phyloP scores from a whole-genome alignment of 2,888 invertebrate species.

The Drosophila atroscutellata region DNA sequence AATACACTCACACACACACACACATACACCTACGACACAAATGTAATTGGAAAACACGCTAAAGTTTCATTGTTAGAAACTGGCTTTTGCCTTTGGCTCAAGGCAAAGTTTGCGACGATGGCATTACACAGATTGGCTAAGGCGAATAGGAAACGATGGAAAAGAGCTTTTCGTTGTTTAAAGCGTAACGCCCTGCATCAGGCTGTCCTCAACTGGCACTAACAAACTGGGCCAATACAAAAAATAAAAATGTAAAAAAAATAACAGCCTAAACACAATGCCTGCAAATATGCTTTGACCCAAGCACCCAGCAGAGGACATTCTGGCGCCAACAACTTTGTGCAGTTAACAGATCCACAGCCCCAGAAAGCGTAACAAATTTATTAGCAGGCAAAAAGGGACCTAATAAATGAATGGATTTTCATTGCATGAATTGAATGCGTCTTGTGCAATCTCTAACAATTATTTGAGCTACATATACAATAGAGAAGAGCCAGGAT shows the following conservation, averaged over 20 bases:
- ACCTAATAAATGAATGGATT: not conserved
- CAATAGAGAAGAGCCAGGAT: not conserved
- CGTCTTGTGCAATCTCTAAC: not conserved
- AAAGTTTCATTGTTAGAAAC: conserved; percentile 74
- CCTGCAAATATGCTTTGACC: conserved; percentile 44
- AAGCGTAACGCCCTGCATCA: conserved; percentile 56
- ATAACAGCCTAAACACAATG: conserved; percentile 12
- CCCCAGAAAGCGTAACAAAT: not conserved
- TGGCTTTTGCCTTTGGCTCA: conserved; percentile 44
- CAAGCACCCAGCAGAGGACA: conserved; percentile 39
- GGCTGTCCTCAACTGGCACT: conserved; percentile 38
- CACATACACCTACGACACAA: not conserved
- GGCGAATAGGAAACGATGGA: conserved; percentile 10
- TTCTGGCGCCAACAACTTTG: conserved; percentile 35
- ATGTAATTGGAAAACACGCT: conserved; percentile 36
- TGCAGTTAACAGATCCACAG: not conserved
- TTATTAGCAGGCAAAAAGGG: not conserved
- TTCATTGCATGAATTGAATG: not conserved
- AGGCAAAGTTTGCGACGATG: conserved; percentile 57
- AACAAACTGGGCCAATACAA: conserved; percentile 21
- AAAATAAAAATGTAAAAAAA: conserved; percentile 4
- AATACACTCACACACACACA: conserved; percentile 8
- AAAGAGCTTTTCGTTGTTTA: conserved; percentile 58
- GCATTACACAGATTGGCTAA: conserved; percentile 9
- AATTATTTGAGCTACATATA: not conserved